Percentiles rank a stretch among this genome's conserved stretches.
Conservation (phyloP, 2,888 invertebrate species). For the Eristalis intricaria region DNA sequence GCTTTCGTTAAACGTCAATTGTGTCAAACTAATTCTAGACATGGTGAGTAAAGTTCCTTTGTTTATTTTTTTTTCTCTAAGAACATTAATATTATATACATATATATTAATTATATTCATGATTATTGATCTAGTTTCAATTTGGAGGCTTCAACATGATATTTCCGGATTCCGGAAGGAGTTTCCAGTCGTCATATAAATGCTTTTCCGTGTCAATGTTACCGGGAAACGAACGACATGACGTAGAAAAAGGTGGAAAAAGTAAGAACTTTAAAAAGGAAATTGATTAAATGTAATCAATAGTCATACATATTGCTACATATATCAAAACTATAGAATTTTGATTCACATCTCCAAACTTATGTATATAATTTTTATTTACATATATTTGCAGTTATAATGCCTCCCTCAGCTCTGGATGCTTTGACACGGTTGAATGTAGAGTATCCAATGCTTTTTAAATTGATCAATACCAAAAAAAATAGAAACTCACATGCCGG, state of each 20-base stretch:
- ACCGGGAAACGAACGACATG: slow-evolving; percentile 95
- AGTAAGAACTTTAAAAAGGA: slow-evolving; percentile 84
- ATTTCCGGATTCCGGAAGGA: slow-evolving; percentile 91
- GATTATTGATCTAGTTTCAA: slow-evolving; percentile 82
- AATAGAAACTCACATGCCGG: slow-evolving; percentile 96
- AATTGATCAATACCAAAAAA: slow-evolving; percentile 93
- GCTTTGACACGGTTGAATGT: slow-evolving; percentile 95
- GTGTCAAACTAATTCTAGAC: slow-evolving; percentile 33
- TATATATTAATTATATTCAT: not conserved
- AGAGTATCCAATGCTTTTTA: slow-evolving; percentile 99
- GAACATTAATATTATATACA: not conserved
- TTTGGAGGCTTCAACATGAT: slow-evolving; percentile 92
- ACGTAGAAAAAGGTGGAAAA: slow-evolving; percentile 98
- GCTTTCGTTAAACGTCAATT: slow-evolving; percentile 10
- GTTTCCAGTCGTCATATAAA: slow-evolving; percentile 91
- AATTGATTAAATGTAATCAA: not conserved
- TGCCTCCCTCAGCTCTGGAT: slow-evolving; percentile 98
- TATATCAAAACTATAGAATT: too few relatives aligned
- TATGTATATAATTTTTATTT: not conserved
- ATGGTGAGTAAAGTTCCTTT: slow-evolving; percentile 43
- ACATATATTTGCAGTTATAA: slow-evolving; percentile 89
- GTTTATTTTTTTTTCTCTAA: slow-evolving; percentile 6
- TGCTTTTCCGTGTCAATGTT: slow-evolving; percentile 98
- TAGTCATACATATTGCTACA: too few relatives aligned
- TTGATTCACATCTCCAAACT: not conserved